These are phyloP conservation scores for Choristoneura fumiferana DNA, from an alignment of 1,140 invertebrate species.

Conservation along the genomic window DNA sequence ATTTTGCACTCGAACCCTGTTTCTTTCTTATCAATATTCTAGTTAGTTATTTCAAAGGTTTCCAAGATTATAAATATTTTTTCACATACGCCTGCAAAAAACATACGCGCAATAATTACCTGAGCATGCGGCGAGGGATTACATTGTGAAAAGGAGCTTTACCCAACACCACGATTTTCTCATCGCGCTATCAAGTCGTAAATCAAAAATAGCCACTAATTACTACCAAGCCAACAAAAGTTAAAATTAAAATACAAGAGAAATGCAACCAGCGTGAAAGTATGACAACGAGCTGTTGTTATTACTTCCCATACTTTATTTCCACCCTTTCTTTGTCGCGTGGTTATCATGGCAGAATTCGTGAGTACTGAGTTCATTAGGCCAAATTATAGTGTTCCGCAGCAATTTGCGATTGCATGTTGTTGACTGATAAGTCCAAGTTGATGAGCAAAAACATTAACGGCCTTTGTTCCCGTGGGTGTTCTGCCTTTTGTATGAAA, in stretches of 20 bases:
- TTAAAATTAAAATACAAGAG: not conserved
- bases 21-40: too few species aligned
- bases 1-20: too few species aligned
- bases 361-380: slow-evolving; percentile 54
- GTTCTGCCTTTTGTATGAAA: slow-evolving; percentile 4
- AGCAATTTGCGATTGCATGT: slow-evolving; percentile 56
- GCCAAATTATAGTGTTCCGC: slow-evolving; percentile 58
- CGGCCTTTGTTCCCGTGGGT: slow-evolving; percentile 25
- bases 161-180: not conserved
- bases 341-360: slow-evolving; percentile 43
- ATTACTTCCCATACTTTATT: slow-evolving; percentile 27
- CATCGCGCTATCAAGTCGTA: not conserved
- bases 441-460: slow-evolving; percentile 47
- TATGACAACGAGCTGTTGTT: slow-evolving; percentile 24
- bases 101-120: slow-evolving; percentile 48
- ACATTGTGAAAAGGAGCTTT: slow-evolving; percentile 33
- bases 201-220: not conserved
- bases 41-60: too few species aligned
- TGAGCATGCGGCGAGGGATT: slow-evolving; percentile 32
- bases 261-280: slow-evolving; percentile 32
- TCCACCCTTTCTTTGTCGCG: slow-evolving; percentile 39
- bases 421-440: slow-evolving; percentile 24
- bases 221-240: slow-evolving; percentile 1
- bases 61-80: slow-evolving; percentile 12
- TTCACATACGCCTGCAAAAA: slow-evolving; percentile 44